Evolutionary conservation across 2,113 vertebrate species (phyloP).

Genomic region (Montifringilla adamsi): DNA sequence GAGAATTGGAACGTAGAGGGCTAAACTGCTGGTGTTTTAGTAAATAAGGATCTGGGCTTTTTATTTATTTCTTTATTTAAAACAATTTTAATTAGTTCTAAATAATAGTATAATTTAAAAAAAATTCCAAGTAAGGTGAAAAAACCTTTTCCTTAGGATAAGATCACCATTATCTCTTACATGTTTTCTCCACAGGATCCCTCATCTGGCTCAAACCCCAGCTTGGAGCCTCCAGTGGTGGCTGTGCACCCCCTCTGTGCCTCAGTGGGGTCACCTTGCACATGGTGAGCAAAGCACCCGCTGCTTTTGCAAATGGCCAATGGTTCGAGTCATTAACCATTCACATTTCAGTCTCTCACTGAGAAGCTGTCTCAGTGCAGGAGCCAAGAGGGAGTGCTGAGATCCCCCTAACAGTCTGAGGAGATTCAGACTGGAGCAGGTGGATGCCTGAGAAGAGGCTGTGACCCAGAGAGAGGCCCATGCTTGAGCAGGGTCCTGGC

Average conservation of each 20-base stretch:
- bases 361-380: too few relatives aligned
- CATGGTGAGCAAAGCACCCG: background rate
- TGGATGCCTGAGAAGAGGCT: background rate
- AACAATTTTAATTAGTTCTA: background rate
- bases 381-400: background rate
- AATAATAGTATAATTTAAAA: background rate
- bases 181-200: background rate
- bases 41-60: background rate
- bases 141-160: background rate
- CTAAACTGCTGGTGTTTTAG: background rate
- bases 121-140: background rate
- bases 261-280: background rate
- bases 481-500: background rate
- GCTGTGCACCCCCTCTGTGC: background rate
- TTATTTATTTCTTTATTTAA: background rate
- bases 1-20: background rate
- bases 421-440: background rate
- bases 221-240: background rate
- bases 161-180: background rate
- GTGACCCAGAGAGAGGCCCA: accelerated
- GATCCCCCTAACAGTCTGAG: background rate
- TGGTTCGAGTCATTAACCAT: background rate
- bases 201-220: background rate
- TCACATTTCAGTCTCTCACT: background rate
- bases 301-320: background rate